Base-by-base conservation (phyloP, 2,797 vertebrate genomes). In the Calcarius lapponicus region DNA sequence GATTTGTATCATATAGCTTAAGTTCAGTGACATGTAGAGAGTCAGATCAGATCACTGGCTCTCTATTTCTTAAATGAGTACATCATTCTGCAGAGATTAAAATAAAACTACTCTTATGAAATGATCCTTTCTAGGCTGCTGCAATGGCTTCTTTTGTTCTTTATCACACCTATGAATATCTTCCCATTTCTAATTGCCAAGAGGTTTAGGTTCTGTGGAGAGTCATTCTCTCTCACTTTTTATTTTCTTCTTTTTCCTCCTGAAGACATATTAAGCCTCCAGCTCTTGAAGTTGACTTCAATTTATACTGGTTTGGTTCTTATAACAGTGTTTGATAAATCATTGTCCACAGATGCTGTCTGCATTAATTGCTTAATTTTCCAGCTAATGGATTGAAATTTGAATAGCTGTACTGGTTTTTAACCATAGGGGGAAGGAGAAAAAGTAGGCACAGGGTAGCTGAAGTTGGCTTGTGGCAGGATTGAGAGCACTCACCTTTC, bases 311-410 rank as follows among this genome's bases (percentile, higher is more conserved):
- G 36, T 89, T 94, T 57, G 12, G 17, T 54, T 95, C 54, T 65
- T 81, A 43, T 80, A 91, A 74, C 38, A 56, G 22, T 78, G 17
- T 86, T 75, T 67, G 85, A 91, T 79, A 93, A 95, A 93, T 91
- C 57, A 69, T 78, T 86, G 66, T 62, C 86, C 66, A 57, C 76
- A 79, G 86, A 72, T 74, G 57, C 62, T 93, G 50, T 90, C 32
- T 67, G 21, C 45, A 93, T 92, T 92, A 95, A 94, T 93, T 87
- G 70, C 64, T 61, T 80, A 47, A 75, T 95, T 97, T 91, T 91
- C 57, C 64, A 72, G 53, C 61, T 83, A 73, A 88, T 85, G 64
- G 65, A 50, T 92, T 10, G 24, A 86, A 91, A 95, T 58, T 60
- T 76, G 43, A 86, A 40, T n/a, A 74, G 43, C 47, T 6, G 0